phyloP scores from a whole-genome alignment of 2,113 vertebrate genomes.

The Pipa parva region DNA sequence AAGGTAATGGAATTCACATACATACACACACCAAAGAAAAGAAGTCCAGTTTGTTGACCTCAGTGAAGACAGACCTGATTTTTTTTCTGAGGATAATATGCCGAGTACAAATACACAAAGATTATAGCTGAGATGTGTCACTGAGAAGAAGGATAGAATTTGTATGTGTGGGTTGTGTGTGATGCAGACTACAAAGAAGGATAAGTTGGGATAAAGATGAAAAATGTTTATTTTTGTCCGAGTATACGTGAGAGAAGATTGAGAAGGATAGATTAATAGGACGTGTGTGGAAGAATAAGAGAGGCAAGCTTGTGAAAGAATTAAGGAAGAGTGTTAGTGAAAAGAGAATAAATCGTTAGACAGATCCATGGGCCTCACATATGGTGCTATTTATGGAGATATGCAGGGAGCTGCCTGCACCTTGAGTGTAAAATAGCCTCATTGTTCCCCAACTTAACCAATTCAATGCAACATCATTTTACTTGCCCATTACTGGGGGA shows the following conservation, averaged over 20 bases:
- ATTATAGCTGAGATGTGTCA: not conserved
- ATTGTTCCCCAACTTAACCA: conserved; percentile 27
- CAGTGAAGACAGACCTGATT: not conserved
- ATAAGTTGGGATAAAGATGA: not conserved
- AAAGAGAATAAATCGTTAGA: conserved; percentile 32
- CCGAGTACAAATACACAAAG: not conserved
- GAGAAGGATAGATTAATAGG: not conserved
- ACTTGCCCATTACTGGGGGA: not conserved
- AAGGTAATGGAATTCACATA: no score
- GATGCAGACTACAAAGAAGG: no score
- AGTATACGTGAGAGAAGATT: not conserved
- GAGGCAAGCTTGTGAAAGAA: not conserved
- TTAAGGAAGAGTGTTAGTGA: not conserved
- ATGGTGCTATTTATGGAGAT: conserved; percentile 33
- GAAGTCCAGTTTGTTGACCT: not conserved
- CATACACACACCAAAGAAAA: no score
- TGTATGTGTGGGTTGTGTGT: not conserved
- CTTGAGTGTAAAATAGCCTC: conserved; percentile 8
- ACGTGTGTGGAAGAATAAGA: not conserved
- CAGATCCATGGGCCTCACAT: conserved; percentile 30
- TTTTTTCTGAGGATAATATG: not conserved
- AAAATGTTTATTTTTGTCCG: not conserved
- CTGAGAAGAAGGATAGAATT: not conserved
- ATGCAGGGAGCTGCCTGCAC: conserved; percentile 15
- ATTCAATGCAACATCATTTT: conserved; percentile 11